Conservation (phyloP, 2,888 invertebrate species). For the Disparrhopalites patrizii region DNA sequence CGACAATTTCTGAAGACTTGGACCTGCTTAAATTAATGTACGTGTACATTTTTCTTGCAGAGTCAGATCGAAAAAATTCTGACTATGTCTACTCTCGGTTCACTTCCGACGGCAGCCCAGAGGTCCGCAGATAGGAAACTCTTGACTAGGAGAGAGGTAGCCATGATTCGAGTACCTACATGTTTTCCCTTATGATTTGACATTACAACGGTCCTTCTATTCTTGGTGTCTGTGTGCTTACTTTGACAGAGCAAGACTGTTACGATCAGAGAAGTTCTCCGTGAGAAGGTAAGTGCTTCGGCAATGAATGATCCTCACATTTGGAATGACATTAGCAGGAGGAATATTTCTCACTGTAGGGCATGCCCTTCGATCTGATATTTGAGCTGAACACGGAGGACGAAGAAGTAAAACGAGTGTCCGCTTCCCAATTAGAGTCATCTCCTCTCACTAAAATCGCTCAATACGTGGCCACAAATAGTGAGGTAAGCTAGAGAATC, state of each 20-base stretch:
- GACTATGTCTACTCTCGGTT: conserved; percentile 65
- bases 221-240: neutral
- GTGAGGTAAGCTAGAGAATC: conserved; percentile 60
- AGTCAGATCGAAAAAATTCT: conserved; percentile 82
- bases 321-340: neutral
- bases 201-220: neutral
- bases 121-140: conserved; percentile 53
- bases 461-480: conserved; percentile 78
- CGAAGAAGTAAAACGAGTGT: conserved; percentile 61
- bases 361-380: conserved; percentile 70
- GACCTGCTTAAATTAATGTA: no score
- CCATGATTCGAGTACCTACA: no score
- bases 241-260: conserved; percentile 60
- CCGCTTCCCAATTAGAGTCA: conserved; percentile 62
- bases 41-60: no score
- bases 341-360: conserved; percentile 43
- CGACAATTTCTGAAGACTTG: no score
- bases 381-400: conserved; percentile 74
- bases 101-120: conserved; percentile 31
- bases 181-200: neutral
- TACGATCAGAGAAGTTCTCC: conserved; percentile 59
- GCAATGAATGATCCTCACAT: neutral
- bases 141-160: conserved; percentile 56
- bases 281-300: conserved; percentile 41
- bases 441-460: conserved; percentile 75